Evolutionary conservation across 2,888 invertebrate species (phyloP).

Genomic region (Netelia virgata): DNA sequence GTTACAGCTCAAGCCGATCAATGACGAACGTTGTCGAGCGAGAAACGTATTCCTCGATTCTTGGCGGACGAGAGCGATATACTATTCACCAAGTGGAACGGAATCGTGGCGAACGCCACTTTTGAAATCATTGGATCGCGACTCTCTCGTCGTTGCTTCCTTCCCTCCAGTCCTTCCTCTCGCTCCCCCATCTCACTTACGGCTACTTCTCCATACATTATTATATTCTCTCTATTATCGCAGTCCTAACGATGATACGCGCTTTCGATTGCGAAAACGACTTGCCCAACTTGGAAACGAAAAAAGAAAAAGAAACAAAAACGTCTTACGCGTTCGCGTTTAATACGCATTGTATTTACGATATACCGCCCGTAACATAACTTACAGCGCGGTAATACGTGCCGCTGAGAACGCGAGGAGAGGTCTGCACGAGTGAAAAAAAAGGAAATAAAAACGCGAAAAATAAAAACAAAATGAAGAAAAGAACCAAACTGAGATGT

Average conservation of each 20-base stretch:
- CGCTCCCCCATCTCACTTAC: neutral
- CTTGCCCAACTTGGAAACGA: conserved; percentile 17
- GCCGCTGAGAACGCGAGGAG: neutral
- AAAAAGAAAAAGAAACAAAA: too few species aligned
- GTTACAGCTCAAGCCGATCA: neutral
- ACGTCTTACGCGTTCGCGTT: neutral
- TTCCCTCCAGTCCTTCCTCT: conserved; percentile 9
- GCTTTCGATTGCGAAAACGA: conserved; percentile 32
- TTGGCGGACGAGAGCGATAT: neutral
- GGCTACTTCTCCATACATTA: neutral
- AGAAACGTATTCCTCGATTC: neutral
- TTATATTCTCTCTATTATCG: conserved; percentile 41
- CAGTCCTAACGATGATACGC: conserved; percentile 28
- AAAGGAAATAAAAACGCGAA: too few species aligned
- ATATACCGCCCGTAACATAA: neutral
- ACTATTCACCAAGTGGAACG: conserved; percentile 3
- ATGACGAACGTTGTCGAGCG: neutral
- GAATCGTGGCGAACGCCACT: conserved; percentile 27
- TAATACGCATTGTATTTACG: neutral
- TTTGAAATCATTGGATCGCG: conserved; percentile 40
- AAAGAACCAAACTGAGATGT: conserved; percentile 58
- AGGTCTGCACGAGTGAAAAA: neutral
- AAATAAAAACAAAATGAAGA: conserved; percentile 27
- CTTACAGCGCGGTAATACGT: neutral
- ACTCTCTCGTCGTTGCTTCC: neutral